Percentiles rank a stretch among this genome's conserved stretches.
phyloP scores from a whole-genome alignment of 30 jellyfish, hydroid and myxozoan genomes.

The Clytia hemisphaerica region DNA sequence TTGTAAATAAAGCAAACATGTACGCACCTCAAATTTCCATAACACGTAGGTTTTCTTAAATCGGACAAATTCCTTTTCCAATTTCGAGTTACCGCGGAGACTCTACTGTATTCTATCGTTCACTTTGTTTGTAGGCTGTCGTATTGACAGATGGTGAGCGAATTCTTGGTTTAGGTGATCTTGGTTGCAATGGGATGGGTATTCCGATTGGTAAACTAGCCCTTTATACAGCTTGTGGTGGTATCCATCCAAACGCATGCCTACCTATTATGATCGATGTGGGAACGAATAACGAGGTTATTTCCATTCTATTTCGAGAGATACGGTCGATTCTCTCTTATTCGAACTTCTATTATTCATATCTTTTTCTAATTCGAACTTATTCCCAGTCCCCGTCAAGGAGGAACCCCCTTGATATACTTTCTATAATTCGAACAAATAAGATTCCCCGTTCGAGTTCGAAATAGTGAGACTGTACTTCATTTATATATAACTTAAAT shows the following conservation, averaged over 20 bases:
- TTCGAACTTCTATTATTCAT: not conserved
- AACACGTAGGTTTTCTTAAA: too few species aligned
- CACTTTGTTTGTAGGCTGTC: constrained; percentile 54
- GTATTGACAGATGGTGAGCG: constrained; percentile 97
- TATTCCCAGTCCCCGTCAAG: not conserved
- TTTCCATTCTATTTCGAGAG: not conserved
- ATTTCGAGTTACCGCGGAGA: too few species aligned
- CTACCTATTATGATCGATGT: constrained; percentile 87
- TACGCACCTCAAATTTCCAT: too few species aligned
- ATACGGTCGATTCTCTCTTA: not conserved
- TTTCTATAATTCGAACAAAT: too few species aligned
- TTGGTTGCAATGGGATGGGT: constrained; percentile 98
- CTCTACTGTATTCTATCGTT: not conserved
- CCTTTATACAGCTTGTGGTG: constrained; percentile 98
- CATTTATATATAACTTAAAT: too few species aligned
- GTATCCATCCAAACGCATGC: constrained; percentile 89
- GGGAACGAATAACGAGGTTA: constrained; percentile 89
- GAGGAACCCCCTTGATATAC: too few species aligned
- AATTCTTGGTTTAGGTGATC: constrained; percentile 92
- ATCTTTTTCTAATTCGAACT: not conserved
- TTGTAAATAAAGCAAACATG: too few species aligned
- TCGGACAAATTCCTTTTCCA: too few species aligned
- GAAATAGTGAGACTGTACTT: too few species aligned
- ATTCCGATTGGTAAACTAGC: constrained; percentile 92
- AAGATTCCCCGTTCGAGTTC: too few species aligned